phyloP scores from a whole-genome alignment of 2,888 invertebrate genomes.

The Agonum fuliginosum region DNA sequence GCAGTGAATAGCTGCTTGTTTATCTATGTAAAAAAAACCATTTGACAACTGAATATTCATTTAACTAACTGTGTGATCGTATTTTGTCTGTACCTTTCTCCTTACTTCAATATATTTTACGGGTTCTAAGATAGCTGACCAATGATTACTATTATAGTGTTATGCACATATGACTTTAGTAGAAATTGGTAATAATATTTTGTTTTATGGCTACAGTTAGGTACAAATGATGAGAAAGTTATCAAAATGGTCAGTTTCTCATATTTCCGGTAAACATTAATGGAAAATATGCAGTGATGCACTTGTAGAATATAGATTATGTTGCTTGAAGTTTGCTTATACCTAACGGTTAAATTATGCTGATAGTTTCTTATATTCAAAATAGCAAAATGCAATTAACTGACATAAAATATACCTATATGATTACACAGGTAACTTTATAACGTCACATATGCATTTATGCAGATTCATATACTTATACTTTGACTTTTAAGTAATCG shows the following conservation, averaged over 20 bases:
- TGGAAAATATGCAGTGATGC: too few relatives aligned
- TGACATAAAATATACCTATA: too few relatives aligned
- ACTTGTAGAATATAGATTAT: too few relatives aligned
- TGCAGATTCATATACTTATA: too few relatives aligned
- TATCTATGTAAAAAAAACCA: background rate
- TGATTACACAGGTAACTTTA: too few relatives aligned
- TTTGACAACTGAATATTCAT: constrained; percentile 44
- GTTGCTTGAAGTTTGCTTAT: too few relatives aligned
- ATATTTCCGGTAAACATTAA: background rate
- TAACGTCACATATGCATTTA: too few relatives aligned
- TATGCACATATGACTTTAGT: constrained; percentile 15
- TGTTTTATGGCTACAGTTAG: constrained; percentile 2
- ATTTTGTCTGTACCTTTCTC: constrained; percentile 43
- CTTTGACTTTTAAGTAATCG: too few relatives aligned
- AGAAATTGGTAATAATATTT: constrained; percentile 12
- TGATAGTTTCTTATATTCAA: too few relatives aligned
- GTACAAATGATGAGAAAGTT: constrained; percentile 29
- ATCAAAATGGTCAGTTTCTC: constrained; percentile 3
- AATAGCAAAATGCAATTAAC: too few relatives aligned
- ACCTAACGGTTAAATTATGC: too few relatives aligned
- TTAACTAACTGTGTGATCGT: constrained; percentile 6
- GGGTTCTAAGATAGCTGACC: constrained; percentile 11
- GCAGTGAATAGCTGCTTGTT: background rate
- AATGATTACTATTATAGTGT: constrained; percentile 12
- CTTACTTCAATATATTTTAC: constrained; percentile 14